Conservation (phyloP, 1,140 invertebrate genomes). For the Zaprionus camerounensis region DNA sequence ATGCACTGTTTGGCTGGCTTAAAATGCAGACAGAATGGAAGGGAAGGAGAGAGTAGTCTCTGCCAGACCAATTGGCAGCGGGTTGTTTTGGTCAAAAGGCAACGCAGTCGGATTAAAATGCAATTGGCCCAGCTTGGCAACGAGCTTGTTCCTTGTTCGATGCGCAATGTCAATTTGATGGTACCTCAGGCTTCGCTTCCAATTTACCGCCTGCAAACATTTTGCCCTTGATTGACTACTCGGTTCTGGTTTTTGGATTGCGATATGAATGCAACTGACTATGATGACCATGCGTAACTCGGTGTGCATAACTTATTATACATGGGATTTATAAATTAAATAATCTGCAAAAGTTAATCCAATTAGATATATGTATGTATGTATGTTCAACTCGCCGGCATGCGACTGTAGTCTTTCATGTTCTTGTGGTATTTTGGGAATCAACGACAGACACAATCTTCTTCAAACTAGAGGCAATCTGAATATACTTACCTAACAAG, state of each 20-base stretch:
- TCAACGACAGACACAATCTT: too few relatives aligned
- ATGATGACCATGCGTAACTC: background rate
- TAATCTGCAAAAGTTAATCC: too few relatives aligned
- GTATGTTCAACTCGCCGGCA: too few relatives aligned
- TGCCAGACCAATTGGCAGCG: slow-evolving; percentile 26
- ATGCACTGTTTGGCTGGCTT: background rate
- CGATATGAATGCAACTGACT: background rate
- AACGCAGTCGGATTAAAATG: slow-evolving; percentile 42
- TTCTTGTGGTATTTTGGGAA: too few relatives aligned
- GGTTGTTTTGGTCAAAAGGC: slow-evolving; percentile 52
- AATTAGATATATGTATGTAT: too few relatives aligned
- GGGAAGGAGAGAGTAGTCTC: slow-evolving; percentile 4
- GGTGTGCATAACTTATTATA: too few relatives aligned
- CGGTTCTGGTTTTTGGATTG: background rate
- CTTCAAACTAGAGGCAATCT: too few relatives aligned
- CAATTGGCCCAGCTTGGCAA: slow-evolving; percentile 32
- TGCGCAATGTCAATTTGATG: slow-evolving; percentile 41
- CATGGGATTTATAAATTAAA: too few relatives aligned
- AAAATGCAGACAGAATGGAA: background rate
- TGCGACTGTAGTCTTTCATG: too few relatives aligned
- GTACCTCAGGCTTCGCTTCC: slow-evolving; percentile 12
- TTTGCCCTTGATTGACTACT: background rate
- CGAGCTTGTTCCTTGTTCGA: background rate
- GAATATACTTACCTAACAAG: too few relatives aligned
- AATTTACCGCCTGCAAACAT: slow-evolving; percentile 3